phyloP scores from a whole-genome alignment of 1,140 invertebrate species.

The Coenobita brevimanus region DNA sequence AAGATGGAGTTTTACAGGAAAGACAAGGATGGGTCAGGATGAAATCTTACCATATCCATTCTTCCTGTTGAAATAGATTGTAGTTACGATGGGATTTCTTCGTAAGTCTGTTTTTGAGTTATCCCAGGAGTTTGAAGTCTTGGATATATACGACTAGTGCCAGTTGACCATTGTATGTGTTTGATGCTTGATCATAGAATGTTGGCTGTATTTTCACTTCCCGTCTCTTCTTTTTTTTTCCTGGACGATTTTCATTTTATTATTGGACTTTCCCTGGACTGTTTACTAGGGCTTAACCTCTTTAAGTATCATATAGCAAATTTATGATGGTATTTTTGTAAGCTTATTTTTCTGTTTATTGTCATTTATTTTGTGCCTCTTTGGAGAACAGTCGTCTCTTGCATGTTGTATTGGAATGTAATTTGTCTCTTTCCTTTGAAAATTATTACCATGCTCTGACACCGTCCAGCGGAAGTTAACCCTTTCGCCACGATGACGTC shows the following conservation, averaged over 20 bases:
- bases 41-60: too few species aligned
- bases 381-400: slow-evolving; percentile 16
- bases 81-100: too few species aligned
- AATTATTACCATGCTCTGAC: not conserved
- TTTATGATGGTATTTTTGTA: slow-evolving; percentile 59
- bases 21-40: too few species aligned
- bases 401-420: slow-evolving; percentile 5
- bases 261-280: slow-evolving; percentile 52
- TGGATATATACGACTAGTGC: slow-evolving; percentile 29
- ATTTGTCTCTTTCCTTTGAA: slow-evolving; percentile 19
- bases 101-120: too few species aligned
- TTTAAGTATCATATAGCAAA: not conserved
- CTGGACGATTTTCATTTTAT: slow-evolving; percentile 30
- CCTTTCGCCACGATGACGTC: too few species aligned
- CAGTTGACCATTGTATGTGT: slow-evolving; percentile 61
- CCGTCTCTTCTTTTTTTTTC: slow-evolving; percentile 39
- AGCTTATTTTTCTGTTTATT: slow-evolving; percentile 38
- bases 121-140: too few species aligned
- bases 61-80: too few species aligned
- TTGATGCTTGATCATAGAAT: slow-evolving; percentile 48
- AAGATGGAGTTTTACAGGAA: too few species aligned
- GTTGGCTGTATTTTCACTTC: slow-evolving; percentile 44
- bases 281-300: slow-evolving; percentile 39
- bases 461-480: slow-evolving; percentile 57
- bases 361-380: slow-evolving; percentile 35